These are phyloP conservation scores for Cheilosia vernalis DNA, from an alignment of 2,888 invertebrate genomes.

Conservation along the genomic window DNA sequence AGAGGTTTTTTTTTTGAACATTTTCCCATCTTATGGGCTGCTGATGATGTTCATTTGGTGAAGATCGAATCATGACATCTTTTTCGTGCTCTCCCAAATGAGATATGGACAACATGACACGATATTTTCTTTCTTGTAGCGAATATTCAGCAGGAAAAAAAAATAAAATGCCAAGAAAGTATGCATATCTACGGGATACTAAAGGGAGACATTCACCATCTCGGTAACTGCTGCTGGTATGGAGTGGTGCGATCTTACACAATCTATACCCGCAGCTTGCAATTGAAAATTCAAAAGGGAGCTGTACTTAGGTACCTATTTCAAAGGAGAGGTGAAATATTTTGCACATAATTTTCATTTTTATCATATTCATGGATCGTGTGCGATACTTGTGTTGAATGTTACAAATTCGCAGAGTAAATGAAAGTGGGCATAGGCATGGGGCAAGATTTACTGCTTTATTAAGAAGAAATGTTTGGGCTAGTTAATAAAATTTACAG, in stretches of 20 bases:
- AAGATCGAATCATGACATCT: constrained; percentile 80
- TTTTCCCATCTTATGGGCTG: constrained; percentile 72
- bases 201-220: constrained; percentile 44
- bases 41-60: constrained; percentile 80
- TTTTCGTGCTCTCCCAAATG: constrained; percentile 77
- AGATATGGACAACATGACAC: constrained; percentile 75
- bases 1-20: not conserved
- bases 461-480: constrained; percentile 44
- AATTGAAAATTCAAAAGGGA: constrained; percentile 63
- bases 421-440: not conserved
- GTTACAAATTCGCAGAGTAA: constrained; percentile 15
- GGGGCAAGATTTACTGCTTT: constrained; percentile 40
- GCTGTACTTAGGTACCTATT: constrained; percentile 36
- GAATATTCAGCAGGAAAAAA: constrained; percentile 25
- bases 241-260: constrained; percentile 41
- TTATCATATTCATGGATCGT: constrained; percentile 73
- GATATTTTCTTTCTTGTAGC: constrained; percentile 59
- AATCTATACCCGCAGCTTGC: constrained; percentile 56
- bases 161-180: constrained; percentile 29
- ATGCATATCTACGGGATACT: constrained; percentile 33
- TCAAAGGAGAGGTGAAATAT: constrained; percentile 48
- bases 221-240: constrained; percentile 36
- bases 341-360: constrained; percentile 62
- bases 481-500: constrained; percentile 14
- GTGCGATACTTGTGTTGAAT: constrained; percentile 61